phyloP scores from a whole-genome alignment of 2,797 vertebrate species.

The Notamacropus eugenii region DNA sequence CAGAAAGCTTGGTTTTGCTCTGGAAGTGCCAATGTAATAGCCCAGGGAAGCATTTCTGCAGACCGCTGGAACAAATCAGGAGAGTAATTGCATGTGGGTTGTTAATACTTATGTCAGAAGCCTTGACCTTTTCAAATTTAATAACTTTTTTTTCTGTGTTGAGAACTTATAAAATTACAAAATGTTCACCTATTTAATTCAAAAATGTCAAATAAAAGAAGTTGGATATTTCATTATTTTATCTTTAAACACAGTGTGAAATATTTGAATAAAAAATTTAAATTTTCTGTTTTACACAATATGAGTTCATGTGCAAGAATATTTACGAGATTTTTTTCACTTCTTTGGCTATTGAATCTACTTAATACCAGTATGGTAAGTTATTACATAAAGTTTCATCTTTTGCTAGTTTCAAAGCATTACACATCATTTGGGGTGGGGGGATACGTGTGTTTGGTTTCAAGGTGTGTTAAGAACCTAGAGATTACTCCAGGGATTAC shows the following conservation, averaged over 20 bases:
- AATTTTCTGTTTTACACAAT: background rate
- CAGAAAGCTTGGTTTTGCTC: conserved; percentile 45
- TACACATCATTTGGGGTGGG: background rate
- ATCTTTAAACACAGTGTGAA: background rate
- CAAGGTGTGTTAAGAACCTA: background rate
- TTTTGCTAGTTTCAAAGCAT: background rate
- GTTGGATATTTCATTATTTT: conserved; percentile 22
- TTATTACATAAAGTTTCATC: background rate
- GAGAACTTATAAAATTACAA: conserved; percentile 51
- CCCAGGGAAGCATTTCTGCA: conserved; percentile 45
- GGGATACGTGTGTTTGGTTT: background rate
- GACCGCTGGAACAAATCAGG: conserved; percentile 39
- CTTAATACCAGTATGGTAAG: background rate
- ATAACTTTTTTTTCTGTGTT: conserved; percentile 28
- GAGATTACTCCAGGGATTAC: background rate
- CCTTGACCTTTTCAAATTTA: conserved; percentile 41
- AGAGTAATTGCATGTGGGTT: conserved; percentile 33
- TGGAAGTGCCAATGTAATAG: conserved; percentile 56
- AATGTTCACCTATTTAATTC: background rate
- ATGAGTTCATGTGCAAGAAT: background rate
- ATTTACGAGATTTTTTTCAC: background rate
- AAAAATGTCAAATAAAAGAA: background rate
- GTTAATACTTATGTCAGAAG: conserved; percentile 49
- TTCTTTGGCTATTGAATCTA: background rate
- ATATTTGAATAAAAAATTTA: conserved; percentile 16